These are phyloP conservation scores for Anticlea derivata DNA, from an alignment of 2,888 invertebrate species.

Conservation along the genomic window DNA sequence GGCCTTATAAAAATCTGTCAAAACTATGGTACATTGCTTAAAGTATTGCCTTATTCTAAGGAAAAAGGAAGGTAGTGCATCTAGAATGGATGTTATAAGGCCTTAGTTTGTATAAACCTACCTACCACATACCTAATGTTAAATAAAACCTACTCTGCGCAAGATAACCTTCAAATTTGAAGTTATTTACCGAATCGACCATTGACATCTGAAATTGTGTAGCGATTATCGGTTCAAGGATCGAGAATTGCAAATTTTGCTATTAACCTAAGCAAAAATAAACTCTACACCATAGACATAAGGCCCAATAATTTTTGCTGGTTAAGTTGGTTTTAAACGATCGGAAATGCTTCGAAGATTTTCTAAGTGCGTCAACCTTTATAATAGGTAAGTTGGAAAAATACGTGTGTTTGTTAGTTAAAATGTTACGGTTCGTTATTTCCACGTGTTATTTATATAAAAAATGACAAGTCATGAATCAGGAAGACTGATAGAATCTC, in stretches of 20 bases:
- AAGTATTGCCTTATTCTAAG: no score
- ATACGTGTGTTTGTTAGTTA: slow-evolving; percentile 23
- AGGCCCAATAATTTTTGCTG: not conserved
- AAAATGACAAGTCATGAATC: slow-evolving; percentile 1
- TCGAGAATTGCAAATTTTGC: slow-evolving; percentile 9
- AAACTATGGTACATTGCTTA: no score
- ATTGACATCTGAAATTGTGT: slow-evolving; percentile 23
- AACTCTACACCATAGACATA: slow-evolving; percentile 7
- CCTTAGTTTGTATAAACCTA: no score
- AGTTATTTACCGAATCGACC: slow-evolving; percentile 30
- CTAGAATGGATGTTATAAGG: no score
- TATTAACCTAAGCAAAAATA: not conserved
- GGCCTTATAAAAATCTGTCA: no score
- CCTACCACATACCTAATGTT: no score
- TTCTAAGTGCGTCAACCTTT: slow-evolving; percentile 47
- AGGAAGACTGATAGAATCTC: no score
- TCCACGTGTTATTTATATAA: slow-evolving; percentile 8
- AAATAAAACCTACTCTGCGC: no score
- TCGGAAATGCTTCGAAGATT: slow-evolving; percentile 50
- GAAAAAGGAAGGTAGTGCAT: no score
- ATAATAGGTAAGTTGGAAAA: slow-evolving; percentile 30
- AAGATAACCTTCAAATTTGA: slow-evolving; percentile 16
- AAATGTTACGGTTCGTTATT: slow-evolving; percentile 26
- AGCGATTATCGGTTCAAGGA: slow-evolving; percentile 33
- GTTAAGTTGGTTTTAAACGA: slow-evolving; percentile 5